Evolutionary conservation across 2,797 vertebrate genomes (phyloP).

Genomic region (Sebastes itinus): DNA sequence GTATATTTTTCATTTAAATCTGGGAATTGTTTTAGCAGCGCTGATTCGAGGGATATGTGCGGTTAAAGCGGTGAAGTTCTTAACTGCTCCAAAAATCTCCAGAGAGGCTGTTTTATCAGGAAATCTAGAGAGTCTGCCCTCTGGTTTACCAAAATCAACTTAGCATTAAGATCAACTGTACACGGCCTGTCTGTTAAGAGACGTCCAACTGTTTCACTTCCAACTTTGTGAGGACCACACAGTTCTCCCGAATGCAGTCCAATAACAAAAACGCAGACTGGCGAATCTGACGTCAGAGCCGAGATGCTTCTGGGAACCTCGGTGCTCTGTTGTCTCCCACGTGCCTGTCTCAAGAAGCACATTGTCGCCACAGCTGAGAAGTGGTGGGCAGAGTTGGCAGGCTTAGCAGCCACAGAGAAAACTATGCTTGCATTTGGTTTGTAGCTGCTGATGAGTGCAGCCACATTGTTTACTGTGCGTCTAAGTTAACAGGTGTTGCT

Average conservation of each 20-base stretch:
- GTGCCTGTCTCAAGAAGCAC: conserved; percentile 20
- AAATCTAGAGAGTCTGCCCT: conserved; percentile 57
- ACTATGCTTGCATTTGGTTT: conserved; percentile 13
- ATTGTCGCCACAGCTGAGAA: conserved; percentile 52
- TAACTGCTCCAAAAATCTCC: conserved; percentile 37
- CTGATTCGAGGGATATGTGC: conserved; percentile 39
- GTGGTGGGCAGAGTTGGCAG: conserved; percentile 47
- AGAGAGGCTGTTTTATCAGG: conserved; percentile 44
- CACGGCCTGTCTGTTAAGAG: conserved; percentile 40
- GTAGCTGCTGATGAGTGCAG: conserved; percentile 33
- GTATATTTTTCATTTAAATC: conserved; percentile 28
- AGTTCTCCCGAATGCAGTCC: conserved; percentile 28
- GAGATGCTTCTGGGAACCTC: conserved; percentile 61
- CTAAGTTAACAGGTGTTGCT: conserved; percentile 38
- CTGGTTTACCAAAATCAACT: conserved; percentile 65
- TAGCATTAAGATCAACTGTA: conserved; percentile 46
- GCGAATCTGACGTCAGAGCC: conserved; percentile 45
- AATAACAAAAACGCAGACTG: conserved; percentile 30
- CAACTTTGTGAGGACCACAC: conserved; percentile 59
- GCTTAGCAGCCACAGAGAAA: conserved; percentile 16
- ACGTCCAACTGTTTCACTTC: conserved; percentile 49
- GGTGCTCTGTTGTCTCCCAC: conserved; percentile 52
- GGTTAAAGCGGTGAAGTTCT: conserved; percentile 42
- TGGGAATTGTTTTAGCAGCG: neutral
- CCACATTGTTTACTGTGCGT: conserved; percentile 29